Percentiles rank a stretch among this genome's conserved stretches.
Evolutionary conservation across 2,888 invertebrate species (phyloP).

Genomic region (Cosmia trapezina): DNA sequence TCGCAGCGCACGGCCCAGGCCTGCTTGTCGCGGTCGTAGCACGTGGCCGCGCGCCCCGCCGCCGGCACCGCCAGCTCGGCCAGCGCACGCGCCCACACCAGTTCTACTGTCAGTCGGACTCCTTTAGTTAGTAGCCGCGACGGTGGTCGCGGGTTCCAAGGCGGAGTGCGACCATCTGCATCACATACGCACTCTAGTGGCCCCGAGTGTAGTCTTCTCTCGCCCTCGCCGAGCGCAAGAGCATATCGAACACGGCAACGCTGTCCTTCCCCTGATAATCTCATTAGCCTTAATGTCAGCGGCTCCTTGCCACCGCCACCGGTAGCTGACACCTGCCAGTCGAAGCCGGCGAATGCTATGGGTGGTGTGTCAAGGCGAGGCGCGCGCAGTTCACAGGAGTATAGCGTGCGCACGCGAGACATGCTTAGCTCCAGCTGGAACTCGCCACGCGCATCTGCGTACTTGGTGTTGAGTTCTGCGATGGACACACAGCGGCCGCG

Average conservation of each 20-base stretch:
- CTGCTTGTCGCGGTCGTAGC: constrained; percentile 95
- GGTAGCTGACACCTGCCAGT: constrained; percentile 94
- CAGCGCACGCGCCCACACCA: constrained; percentile 93
- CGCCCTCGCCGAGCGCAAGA: constrained; percentile 92
- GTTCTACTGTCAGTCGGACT: constrained; percentile 93
- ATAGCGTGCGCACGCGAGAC: constrained; percentile 94
- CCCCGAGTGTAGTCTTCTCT: constrained; percentile 92
- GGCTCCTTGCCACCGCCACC: constrained; percentile 91
- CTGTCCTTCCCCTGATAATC: constrained; percentile 95
- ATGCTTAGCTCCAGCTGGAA: constrained; percentile 95
- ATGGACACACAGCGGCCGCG: constrained; percentile 94
- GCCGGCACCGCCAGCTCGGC: constrained; percentile 90
- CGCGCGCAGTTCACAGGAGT: constrained; percentile 92
- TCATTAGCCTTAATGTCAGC: constrained; percentile 90
- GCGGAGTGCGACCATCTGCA: constrained; percentile 92
- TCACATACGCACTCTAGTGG: constrained; percentile 93
- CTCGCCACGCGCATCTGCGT: constrained; percentile 95
- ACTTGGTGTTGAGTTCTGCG: constrained; percentile 92
- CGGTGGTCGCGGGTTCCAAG: constrained; percentile 92
- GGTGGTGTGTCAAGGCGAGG: constrained; percentile 89
- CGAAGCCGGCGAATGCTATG: constrained; percentile 95
- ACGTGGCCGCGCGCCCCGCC: constrained; percentile 91
- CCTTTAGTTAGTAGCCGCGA: constrained; percentile 91
- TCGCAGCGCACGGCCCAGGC: constrained; percentile 95
- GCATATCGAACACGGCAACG: constrained; percentile 94